A percentile compares a stretch with the other conserved stretches of the same genome.
Evolutionary conservation across 2,888 invertebrate genomes (phyloP).

Genomic region (Cephus runcator): DNA sequence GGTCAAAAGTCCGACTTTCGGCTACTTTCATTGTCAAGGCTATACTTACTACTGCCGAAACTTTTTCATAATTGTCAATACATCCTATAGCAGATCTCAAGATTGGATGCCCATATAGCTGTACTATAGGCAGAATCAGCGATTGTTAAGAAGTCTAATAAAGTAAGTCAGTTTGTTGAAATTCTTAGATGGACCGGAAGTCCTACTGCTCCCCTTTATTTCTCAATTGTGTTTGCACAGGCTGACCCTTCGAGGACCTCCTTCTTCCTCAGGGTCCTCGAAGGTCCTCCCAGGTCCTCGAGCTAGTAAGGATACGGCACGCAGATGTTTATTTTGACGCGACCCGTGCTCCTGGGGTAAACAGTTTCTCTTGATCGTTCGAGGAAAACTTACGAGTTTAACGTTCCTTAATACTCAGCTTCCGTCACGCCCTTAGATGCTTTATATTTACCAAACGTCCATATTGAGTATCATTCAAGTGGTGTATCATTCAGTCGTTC

Average conservation of each 20-base stretch:
- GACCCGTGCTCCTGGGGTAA: conserved; percentile 16
- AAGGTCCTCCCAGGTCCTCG: conserved; percentile 32
- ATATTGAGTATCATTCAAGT: not conserved
- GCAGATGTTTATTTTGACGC: conserved; percentile 56
- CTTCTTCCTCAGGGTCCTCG: conserved; percentile 24
- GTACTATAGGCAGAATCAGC: not conserved
- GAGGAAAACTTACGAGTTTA: not conserved
- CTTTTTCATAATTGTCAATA: not conserved
- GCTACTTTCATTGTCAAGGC: not conserved
- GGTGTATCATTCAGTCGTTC: not conserved
- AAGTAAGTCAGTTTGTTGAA: not conserved
- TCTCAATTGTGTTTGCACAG: conserved; percentile 37
- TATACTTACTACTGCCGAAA: not conserved
- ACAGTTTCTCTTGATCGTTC: conserved; percentile 2
- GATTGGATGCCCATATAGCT: not conserved
- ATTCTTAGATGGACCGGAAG: conserved; percentile 30
- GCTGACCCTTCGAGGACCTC: conserved; percentile 41
- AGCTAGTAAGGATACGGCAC: conserved; percentile 23
- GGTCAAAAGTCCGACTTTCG: not conserved
- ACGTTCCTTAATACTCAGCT: not conserved
- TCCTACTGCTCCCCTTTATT: conserved; percentile 15
- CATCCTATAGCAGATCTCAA: not conserved
- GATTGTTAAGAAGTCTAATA: not conserved
- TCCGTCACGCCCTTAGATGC: not conserved
- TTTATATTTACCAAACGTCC: not conserved